Evolutionary conservation across 2,797 vertebrate species (phyloP).

Genomic region (Malacoraja senta): DNA sequence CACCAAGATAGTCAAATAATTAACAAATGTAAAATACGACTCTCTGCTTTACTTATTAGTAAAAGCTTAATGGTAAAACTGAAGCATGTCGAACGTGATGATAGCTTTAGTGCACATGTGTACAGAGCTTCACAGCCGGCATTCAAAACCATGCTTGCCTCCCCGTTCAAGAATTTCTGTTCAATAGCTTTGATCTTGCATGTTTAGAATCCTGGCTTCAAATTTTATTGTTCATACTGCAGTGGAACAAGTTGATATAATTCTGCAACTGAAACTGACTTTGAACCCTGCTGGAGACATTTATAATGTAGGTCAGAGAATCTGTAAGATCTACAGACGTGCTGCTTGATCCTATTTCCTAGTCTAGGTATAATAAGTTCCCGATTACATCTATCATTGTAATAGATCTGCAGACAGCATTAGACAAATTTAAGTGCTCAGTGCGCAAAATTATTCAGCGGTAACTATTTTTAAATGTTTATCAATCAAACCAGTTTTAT

Average conservation of each 20-base stretch:
- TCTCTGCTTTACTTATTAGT: not conserved
- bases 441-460: not conserved
- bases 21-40: not conserved
- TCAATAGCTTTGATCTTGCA: not conserved
- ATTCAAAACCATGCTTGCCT: not conserved
- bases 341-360: not conserved
- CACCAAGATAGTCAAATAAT: not conserved
- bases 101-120: not conserved
- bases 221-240: not conserved
- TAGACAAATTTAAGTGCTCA: not conserved
- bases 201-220: not conserved
- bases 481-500: not conserved
- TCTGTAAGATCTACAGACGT: not conserved
- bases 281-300: not conserved
- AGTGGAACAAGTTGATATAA: slow-evolving; percentile 4
- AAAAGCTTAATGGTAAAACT: not conserved
- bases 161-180: not conserved
- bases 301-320: not conserved
- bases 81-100: not conserved
- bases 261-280: not conserved
- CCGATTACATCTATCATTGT: not conserved
- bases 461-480: not conserved
- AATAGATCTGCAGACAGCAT: not conserved
- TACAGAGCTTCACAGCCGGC: not conserved
- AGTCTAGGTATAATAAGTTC: not conserved